Evolutionary conservation across 1,140 invertebrate species (phyloP).

Genomic region (Ips nitidus): DNA sequence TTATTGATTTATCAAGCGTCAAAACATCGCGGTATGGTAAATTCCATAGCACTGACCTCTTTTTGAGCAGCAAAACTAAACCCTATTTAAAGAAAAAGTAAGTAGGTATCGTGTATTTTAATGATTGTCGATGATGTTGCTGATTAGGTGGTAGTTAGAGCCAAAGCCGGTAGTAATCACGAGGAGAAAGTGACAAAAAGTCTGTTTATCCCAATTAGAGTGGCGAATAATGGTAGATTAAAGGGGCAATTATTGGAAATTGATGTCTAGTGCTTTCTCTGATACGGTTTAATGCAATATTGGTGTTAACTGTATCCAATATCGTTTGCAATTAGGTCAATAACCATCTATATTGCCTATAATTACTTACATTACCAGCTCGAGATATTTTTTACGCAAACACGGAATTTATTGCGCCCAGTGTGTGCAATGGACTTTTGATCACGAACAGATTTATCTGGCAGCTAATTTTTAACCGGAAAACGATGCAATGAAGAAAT

Average conservation of each 20-base stretch:
- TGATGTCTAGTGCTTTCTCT: constrained; percentile 31
- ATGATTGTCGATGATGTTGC: too few species aligned
- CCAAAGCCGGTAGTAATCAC: too few species aligned
- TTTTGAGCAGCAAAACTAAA: too few species aligned
- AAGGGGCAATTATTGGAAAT: constrained; percentile 30
- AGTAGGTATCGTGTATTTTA: too few species aligned
- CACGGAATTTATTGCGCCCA: too few species aligned
- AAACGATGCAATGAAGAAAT: constrained; percentile 9
- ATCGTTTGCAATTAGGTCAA: constrained; percentile 22
- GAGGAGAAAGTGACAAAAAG: constrained; percentile 30
- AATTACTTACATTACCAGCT: constrained; percentile 7
- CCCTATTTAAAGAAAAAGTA: too few species aligned
- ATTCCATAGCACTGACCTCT: too few species aligned
- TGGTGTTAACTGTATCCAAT: constrained; percentile 29
- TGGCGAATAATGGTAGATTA: constrained; percentile 17
- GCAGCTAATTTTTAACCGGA: too few species aligned
- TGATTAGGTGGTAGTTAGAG: too few species aligned
- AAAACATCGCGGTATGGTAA: background rate
- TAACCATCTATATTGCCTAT: constrained; percentile 9
- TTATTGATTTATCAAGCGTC: background rate
- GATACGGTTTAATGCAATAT: constrained; percentile 23
- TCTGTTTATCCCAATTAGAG: constrained; percentile 28
- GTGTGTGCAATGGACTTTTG: too few species aligned
- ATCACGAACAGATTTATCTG: too few species aligned
- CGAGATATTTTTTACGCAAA: too few species aligned